Evolutionary conservation across 2,888 invertebrate species (phyloP).

Genomic region (Colletes collaris): DNA sequence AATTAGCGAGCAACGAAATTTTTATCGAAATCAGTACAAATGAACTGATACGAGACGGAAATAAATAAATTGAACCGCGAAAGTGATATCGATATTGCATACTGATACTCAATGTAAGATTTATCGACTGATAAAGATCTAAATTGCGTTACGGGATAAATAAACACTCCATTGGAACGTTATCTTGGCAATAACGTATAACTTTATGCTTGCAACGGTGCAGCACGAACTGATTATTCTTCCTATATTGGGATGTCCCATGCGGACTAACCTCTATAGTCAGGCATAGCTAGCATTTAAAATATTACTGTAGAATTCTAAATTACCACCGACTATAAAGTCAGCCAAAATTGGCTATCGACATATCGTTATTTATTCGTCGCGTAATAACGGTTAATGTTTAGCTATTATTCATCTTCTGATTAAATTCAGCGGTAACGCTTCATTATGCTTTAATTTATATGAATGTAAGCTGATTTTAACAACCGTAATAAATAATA

Average conservation of each 20-base stretch:
- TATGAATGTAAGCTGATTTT: not conserved
- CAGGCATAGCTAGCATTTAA: conserved; percentile 34
- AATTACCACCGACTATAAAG: conserved; percentile 33
- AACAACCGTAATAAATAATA: not conserved
- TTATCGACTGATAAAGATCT: conserved; percentile 40
- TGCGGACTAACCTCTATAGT: conserved; percentile 13
- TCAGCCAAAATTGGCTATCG: conserved; percentile 33
- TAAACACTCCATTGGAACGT: conserved; percentile 44
- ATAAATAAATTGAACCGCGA: not conserved
- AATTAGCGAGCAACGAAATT: not conserved
- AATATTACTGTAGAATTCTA: conserved; percentile 41
- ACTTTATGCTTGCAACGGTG: conserved; percentile 15
- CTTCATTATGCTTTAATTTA: conserved; percentile 18
- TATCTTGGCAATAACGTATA: conserved; percentile 48
- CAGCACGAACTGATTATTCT: conserved; percentile 43
- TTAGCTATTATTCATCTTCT: conserved; percentile 3
- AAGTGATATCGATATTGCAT: conserved; percentile 9
- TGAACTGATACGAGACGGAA: not conserved
- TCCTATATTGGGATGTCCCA: conserved; percentile 50
- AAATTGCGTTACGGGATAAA: conserved; percentile 39
- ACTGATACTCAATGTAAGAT: conserved; percentile 31
- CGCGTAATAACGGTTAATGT: conserved; percentile 15
- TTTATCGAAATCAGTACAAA: not conserved
- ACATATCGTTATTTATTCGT: conserved; percentile 27
- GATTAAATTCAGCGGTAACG: conserved; percentile 5